These are phyloP conservation scores for Protula sp. DNA, from an alignment of 2,888 invertebrate species.

Conservation along the genomic window DNA sequence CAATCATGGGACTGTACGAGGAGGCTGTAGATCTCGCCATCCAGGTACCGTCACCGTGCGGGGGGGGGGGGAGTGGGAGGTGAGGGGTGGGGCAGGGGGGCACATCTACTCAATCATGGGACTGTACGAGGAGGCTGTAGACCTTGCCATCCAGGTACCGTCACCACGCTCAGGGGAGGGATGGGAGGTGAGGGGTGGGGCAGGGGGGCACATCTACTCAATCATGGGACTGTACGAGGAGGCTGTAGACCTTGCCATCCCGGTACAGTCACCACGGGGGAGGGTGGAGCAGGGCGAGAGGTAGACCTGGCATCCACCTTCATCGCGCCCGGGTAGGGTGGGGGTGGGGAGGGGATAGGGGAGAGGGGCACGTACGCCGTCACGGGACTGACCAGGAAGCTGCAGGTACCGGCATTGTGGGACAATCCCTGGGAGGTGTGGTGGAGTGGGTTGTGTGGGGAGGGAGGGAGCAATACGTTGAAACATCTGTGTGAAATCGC, in stretches of 20 bases:
- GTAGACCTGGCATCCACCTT: too few relatives aligned
- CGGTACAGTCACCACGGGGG: slow-evolving; percentile 23
- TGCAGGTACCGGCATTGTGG: slow-evolving; percentile 76
- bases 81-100: too few relatives aligned
- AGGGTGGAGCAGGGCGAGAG: too few relatives aligned
- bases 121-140: slow-evolving; percentile 88
- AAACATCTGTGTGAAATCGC: too few relatives aligned
- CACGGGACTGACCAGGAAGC: slow-evolving; percentile 89
- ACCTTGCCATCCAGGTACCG: slow-evolving; percentile 70
- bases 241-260: slow-evolving; percentile 84
- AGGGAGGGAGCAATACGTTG: too few relatives aligned
- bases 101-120: slow-evolving; percentile 78
- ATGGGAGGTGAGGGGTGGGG: slow-evolving; percentile 45
- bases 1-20: slow-evolving; percentile 78
- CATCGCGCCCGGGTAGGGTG: too few relatives aligned
- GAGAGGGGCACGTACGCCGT: slow-evolving; percentile 64
- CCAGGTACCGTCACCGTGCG: slow-evolving; percentile 22
- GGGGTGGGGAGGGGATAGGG: too few relatives aligned
- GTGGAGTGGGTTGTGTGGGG: background rate
- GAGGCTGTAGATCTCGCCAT: slow-evolving; percentile 88
- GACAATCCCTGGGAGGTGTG: too few relatives aligned
- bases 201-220: slow-evolving; percentile 83
- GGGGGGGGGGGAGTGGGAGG: too few relatives aligned
- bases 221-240: slow-evolving; percentile 80
- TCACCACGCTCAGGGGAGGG: slow-evolving; percentile 10